Base-by-base conservation (phyloP, 2,797 vertebrate genomes). In the Sebastes variabilis region DNA sequence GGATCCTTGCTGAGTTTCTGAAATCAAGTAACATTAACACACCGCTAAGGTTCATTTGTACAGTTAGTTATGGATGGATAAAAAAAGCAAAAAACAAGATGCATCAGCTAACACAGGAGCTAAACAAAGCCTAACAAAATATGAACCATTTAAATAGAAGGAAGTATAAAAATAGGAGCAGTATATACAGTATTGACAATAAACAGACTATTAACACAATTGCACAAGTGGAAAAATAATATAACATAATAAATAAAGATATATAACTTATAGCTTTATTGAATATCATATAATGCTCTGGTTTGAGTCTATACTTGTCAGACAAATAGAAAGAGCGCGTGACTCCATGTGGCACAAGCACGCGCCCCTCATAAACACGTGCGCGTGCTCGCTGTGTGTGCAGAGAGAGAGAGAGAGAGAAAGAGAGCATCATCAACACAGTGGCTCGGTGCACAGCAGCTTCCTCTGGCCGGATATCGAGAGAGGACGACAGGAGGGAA, bases 361-460 rank as follows among this genome's bases (percentile, higher is more conserved):
- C 83, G 79, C 67, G 12, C 65, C 24, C 38, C 27, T 6, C 12
- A 62, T 11, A 59, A 49, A 68, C 42, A 2, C 66, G 68, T 42
- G 25, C 73, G 70, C 72, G 54, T 9, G 27, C 25, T 62, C 52
- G 34, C n/a, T 1, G 0, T 2, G 24, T 59, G 65, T n/a, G 12
- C 54, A 69, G 73, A 66, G 71, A 62, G 67, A 75, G 85, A 60
- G 71, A 79, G 64, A 60, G 72, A 60, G 71, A 79, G 82, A 60
- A 66, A 79, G 82, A 36, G 66, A 36, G 64, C 77, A 80, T 76
- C 84, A 83, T 79, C 84, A 79, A 38, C 81, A 88, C 89, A 81
- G 36, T 36, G 29, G 30, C 80, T 32, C 82, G 14, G 38, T 42
- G 14, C 38, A 42, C 38, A 42, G 81, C 75, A 42, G 81, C 75